A percentile compares a stretch with the other conserved stretches of the same genome.
These are phyloP conservation scores for Poeciliopsis prolifica DNA, from an alignment of 2,113 vertebrate species.

Conservation along the genomic window DNA sequence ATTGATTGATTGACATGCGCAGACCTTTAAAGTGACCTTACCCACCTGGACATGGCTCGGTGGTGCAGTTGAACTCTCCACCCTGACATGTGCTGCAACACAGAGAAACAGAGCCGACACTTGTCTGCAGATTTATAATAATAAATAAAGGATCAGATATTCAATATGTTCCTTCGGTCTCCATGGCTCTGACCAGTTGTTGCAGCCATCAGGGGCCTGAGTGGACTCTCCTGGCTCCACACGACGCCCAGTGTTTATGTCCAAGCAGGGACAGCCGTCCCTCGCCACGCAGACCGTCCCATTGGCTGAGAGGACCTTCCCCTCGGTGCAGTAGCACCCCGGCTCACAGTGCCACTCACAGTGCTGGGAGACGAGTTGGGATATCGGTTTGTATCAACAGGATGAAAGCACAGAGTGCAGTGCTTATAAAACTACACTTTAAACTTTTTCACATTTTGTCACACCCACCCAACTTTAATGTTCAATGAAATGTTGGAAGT, in stretches of 20 bases:
- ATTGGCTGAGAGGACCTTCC: constrained; percentile 79
- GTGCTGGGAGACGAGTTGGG: constrained; percentile 65
- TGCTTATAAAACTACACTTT: too few species aligned
- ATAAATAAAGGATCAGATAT: not conserved
- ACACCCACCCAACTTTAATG: too few species aligned
- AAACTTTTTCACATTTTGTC: too few species aligned
- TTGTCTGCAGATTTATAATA: not conserved
- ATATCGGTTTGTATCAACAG: too few species aligned
- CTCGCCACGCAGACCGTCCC: constrained; percentile 77
- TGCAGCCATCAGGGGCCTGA: constrained; percentile 80
- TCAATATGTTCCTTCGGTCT: not conserved
- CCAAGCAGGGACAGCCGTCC: constrained; percentile 81
- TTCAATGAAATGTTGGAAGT: too few species aligned
- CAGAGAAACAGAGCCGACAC: not conserved
- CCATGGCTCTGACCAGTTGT: constrained; percentile 85
- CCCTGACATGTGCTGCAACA: constrained; percentile 82
- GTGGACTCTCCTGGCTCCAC: constrained; percentile 69
- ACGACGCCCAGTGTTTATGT: constrained; percentile 73
- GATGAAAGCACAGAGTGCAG: too few species aligned
- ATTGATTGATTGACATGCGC: not conserved
- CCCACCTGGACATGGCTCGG: constrained; percentile 81
- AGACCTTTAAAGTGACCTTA: not conserved
- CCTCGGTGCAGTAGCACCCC: constrained; percentile 86
- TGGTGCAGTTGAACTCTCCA: constrained; percentile 82
- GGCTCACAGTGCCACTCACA: constrained; percentile 87